These are phyloP conservation scores for Onychorhynchus coronatus DNA, from an alignment of 2,113 vertebrate species.

Conservation along the genomic window DNA sequence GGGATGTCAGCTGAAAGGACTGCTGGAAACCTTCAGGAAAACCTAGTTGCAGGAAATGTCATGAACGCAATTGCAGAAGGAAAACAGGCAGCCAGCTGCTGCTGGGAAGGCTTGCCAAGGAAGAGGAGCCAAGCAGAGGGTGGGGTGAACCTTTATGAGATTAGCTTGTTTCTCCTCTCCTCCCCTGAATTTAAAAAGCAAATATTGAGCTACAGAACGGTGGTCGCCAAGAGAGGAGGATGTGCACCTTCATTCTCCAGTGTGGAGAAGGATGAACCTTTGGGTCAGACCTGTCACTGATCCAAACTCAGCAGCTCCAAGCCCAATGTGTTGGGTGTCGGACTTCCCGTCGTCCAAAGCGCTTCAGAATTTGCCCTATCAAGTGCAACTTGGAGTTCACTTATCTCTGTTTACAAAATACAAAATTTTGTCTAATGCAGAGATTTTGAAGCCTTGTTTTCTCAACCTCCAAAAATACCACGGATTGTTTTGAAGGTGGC, in stretches of 20 bases:
- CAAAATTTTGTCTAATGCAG: not conserved
- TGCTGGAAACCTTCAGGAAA: constrained; percentile 32
- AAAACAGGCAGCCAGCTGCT: constrained; percentile 45
- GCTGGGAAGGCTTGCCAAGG: constrained; percentile 6
- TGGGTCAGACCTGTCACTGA: not conserved
- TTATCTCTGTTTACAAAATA: not conserved
- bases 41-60: not conserved
- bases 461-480: not conserved
- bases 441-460: not conserved
- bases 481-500: not conserved
- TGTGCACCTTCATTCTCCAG: not conserved
- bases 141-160: not conserved
- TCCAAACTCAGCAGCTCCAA: not conserved
- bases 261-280: not conserved
- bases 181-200: not conserved
- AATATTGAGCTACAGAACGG: not conserved
- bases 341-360: not conserved
- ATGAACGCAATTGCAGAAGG: not conserved
- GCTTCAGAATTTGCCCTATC: not conserved
- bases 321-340: fast-evolving
- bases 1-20: not conserved
- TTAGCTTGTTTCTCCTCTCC: not conserved
- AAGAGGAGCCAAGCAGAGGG: not conserved
- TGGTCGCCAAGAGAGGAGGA: not conserved
- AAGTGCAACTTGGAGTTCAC: not conserved